Evolutionary conservation across 2,113 vertebrate species (phyloP).

Genomic region (Podocnemis expansa): DNA sequence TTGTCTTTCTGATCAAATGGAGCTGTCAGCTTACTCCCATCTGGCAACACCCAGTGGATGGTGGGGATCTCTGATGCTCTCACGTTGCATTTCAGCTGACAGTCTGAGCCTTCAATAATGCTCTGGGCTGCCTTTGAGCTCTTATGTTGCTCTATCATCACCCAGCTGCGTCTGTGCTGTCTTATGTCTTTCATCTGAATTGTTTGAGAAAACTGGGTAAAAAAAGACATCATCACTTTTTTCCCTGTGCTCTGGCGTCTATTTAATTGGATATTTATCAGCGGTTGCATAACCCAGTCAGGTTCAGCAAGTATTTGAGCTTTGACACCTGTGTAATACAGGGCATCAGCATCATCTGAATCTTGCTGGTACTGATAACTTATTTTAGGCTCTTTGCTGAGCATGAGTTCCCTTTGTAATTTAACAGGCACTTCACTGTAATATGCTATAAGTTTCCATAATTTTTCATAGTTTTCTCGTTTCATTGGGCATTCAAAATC

Average conservation of each 20-base stretch:
- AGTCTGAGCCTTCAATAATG: slow-evolving; percentile 76
- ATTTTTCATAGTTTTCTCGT: slow-evolving; percentile 83
- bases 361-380: slow-evolving; percentile 84
- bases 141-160: slow-evolving; percentile 81
- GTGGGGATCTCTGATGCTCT: slow-evolving; percentile 80
- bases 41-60: slow-evolving; percentile 85
- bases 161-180: slow-evolving; percentile 79
- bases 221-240: slow-evolving; percentile 79
- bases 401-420: slow-evolving; percentile 75
- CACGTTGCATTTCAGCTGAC: slow-evolving; percentile 80
- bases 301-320: slow-evolving; percentile 81
- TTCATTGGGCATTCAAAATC: slow-evolving; percentile 86
- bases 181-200: slow-evolving; percentile 55
- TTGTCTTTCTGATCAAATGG: slow-evolving; percentile 70
- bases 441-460: slow-evolving; percentile 93
- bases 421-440: slow-evolving; percentile 90
- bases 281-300: slow-evolving; percentile 87
- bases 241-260: slow-evolving; percentile 83
- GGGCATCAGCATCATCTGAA: slow-evolving; percentile 78
- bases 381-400: slow-evolving; percentile 71
- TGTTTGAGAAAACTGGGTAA: slow-evolving; percentile 64
- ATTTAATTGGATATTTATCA: slow-evolving; percentile 84
- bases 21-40: slow-evolving; percentile 79
- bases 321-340: slow-evolving; percentile 90
- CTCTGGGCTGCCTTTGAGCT: slow-evolving; percentile 45